Evolutionary conservation across 2,797 vertebrate species (phyloP).

Genomic region (Setipinna tenuifilis): DNA sequence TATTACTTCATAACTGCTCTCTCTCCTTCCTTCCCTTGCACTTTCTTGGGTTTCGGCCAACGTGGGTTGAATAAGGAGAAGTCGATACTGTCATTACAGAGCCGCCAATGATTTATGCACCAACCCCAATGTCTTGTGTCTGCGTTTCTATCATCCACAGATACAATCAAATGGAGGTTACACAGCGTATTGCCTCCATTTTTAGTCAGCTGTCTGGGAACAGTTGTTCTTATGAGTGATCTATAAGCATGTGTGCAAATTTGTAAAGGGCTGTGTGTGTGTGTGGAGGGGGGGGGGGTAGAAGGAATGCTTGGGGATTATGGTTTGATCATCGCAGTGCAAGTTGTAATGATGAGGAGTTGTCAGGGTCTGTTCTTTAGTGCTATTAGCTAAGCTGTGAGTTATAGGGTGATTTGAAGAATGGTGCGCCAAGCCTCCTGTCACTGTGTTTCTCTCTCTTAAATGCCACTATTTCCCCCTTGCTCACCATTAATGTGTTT

Average conservation of each 20-base stretch:
- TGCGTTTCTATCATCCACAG: constrained; percentile 25
- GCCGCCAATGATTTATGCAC: neutral
- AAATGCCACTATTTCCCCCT: constrained; percentile 46
- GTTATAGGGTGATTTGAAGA: constrained; percentile 54
- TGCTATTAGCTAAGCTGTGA: constrained; percentile 58
- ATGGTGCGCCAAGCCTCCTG: constrained; percentile 50
- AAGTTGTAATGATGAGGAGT: constrained; percentile 52
- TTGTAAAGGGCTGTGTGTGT: constrained; percentile 44
- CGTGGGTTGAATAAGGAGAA: constrained; percentile 22
- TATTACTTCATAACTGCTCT: constrained; percentile 11
- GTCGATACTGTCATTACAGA: constrained; percentile 15
- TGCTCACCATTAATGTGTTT: constrained; percentile 58
- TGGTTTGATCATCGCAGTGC: constrained; percentile 45
- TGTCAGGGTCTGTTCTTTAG: constrained; percentile 58
- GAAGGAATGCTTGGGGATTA: constrained; percentile 33
- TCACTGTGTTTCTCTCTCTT: constrained; percentile 29
- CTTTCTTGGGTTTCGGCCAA: constrained; percentile 4
- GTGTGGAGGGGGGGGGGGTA: neutral
- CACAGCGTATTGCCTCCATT: constrained; percentile 21
- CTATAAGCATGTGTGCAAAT: constrained; percentile 44
- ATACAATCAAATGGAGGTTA: constrained; percentile 38
- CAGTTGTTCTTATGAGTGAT: constrained; percentile 34
- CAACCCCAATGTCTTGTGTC: neutral
- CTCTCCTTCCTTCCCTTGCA: neutral
- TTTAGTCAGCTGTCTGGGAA: constrained; percentile 38